phyloP scores from a whole-genome alignment of 2,797 vertebrate species.

The Micropoecilia bifurca region DNA sequence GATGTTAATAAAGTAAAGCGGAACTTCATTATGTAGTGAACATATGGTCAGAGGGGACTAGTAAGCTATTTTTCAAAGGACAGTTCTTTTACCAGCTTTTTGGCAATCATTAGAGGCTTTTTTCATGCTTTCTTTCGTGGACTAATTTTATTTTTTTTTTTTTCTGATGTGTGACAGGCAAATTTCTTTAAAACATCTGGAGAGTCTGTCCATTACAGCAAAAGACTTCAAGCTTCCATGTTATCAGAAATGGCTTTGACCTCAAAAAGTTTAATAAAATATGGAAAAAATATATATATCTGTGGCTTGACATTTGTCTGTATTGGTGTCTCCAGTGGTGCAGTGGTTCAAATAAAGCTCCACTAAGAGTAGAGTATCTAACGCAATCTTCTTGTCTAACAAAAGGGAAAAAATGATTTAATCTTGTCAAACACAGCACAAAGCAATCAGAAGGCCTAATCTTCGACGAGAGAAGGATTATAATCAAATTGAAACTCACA shows the following conservation, averaged over 20 bases:
- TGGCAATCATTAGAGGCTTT: not conserved
- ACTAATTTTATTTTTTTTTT: not conserved
- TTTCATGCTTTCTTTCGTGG: slow-evolving; percentile 6
- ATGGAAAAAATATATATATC: slow-evolving; percentile 23
- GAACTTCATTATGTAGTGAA: slow-evolving; percentile 39
- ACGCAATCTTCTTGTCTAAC: slow-evolving; percentile 62
- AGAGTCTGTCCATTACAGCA: slow-evolving; percentile 7
- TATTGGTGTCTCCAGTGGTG: slow-evolving; percentile 15
- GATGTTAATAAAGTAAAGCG: slow-evolving; percentile 35
- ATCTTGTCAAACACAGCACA: slow-evolving; percentile 75
- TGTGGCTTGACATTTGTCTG: slow-evolving; percentile 17
- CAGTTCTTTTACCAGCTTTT: not conserved
- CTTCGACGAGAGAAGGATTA: slow-evolving; percentile 76
- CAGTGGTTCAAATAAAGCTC: slow-evolving; percentile 43
- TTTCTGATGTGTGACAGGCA: slow-evolving; percentile 2
- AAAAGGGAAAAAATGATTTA: slow-evolving; percentile 55
- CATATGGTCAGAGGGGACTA: slow-evolving; percentile 30
- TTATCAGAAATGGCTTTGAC: not conserved
- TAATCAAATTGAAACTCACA: slow-evolving; percentile 73
- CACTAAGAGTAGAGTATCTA: slow-evolving; percentile 46
- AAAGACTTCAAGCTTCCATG: not conserved
- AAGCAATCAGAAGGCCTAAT: slow-evolving; percentile 76
- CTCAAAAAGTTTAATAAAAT: slow-evolving; percentile 6
- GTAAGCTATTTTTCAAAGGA: slow-evolving; percentile 28
- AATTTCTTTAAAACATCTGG: slow-evolving; percentile 1